phyloP scores from a whole-genome alignment of 1,140 invertebrate species.

The Drosophila fuyamai region DNA sequence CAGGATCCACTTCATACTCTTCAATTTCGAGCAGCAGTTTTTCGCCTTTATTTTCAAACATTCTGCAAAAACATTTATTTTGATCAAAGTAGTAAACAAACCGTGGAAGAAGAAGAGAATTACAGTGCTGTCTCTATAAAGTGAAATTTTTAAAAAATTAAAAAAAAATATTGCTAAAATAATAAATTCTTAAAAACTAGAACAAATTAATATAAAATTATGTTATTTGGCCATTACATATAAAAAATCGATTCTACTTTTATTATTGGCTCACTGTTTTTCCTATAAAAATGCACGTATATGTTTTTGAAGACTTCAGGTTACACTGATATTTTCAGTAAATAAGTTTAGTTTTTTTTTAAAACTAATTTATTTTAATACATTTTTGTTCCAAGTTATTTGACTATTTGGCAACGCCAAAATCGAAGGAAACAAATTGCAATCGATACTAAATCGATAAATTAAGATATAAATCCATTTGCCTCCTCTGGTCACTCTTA shows the following conservation, averaged over 20 bases:
- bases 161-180: no score
- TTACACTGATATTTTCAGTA: no score
- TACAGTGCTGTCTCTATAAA: neutral
- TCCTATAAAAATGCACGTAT: no score
- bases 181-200: neutral
- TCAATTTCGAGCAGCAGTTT: constrained; percentile 53
- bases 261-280: no score
- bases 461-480: no score
- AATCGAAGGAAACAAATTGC: no score
- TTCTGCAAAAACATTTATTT: constrained; percentile 7
- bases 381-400: neutral
- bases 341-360: neutral
- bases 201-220: no score
- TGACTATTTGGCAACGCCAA: neutral
- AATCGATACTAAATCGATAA: neutral
- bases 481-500: neutral
- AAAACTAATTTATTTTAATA: neutral
- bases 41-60: constrained; percentile 28
- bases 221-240: no score
- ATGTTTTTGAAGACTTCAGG: no score
- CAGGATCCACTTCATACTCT: constrained; percentile 19
- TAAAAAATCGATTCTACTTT: no score
- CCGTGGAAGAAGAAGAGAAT: neutral
- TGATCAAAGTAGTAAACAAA: neutral
- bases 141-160: no score